Conservation (phyloP, 2,113 vertebrate species). For the Nanger granti region DNA sequence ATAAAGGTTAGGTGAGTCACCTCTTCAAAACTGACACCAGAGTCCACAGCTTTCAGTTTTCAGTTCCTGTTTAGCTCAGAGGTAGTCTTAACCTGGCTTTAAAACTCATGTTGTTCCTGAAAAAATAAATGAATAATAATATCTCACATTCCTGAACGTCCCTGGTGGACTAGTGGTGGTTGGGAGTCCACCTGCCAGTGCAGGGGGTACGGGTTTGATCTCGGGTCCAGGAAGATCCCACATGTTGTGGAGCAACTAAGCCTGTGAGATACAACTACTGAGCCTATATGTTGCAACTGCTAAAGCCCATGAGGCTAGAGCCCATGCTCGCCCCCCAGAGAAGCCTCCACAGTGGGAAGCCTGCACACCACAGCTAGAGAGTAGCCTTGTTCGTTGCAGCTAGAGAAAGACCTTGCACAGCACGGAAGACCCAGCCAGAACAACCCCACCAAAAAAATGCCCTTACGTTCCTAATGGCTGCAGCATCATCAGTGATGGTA, state of each 20-base stretch:
- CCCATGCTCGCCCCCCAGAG: not conserved
- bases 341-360: not conserved
- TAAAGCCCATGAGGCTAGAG: not conserved
- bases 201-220: not conserved
- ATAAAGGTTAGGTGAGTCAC: not conserved
- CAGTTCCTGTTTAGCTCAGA: not conserved
- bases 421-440: not conserved
- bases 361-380: not conserved
- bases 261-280: not conserved
- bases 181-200: not conserved
- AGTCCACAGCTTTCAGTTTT: not conserved
- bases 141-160: not conserved
- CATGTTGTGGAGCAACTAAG: not conserved
- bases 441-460: not conserved
- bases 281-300: not conserved
- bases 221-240: not conserved
- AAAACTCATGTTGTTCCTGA: not conserved
- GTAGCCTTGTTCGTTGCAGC: not conserved
- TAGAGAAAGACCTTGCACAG: fast-evolving
- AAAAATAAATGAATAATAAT: not conserved
- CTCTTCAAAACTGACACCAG: not conserved
- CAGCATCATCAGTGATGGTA: not conserved
- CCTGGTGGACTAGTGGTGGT: not conserved
- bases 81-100: not conserved
- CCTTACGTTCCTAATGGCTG: not conserved